Evolutionary conservation across 2,113 vertebrate species (phyloP).

Genomic region (Cyprinus carpio): DNA sequence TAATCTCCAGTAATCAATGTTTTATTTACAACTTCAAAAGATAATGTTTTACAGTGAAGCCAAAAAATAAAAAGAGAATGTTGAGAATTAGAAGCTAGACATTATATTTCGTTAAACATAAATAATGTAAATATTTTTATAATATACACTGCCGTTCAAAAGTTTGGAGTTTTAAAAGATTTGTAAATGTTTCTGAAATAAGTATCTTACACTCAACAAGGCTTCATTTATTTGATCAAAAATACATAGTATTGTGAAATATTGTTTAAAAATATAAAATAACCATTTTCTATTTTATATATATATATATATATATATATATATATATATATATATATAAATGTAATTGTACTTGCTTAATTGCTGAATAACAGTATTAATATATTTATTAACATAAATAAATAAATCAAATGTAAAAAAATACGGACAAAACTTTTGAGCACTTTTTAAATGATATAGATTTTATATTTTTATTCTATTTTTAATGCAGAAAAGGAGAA

Average conservation of each 20-base stretch:
- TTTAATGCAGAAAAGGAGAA: too few species aligned
- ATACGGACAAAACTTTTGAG: background rate
- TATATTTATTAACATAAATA: background rate
- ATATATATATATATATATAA: background rate
- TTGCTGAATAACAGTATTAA: background rate
- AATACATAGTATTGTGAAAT: background rate
- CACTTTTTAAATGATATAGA: background rate
- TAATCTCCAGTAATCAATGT: too few species aligned
- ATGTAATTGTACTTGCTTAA: background rate
- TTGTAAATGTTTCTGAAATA: background rate
- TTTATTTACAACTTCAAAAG: too few species aligned
- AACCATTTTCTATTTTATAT: background rate
- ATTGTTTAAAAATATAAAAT: background rate
- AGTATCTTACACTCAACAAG: background rate
- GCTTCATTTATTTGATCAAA: background rate
- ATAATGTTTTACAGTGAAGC: too few species aligned
- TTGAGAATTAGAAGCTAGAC: too few species aligned
- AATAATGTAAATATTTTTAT: background rate
- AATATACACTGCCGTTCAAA: too few species aligned
- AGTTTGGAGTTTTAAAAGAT: background rate
- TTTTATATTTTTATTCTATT: background rate
- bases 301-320: background rate
- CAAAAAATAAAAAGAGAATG: too few species aligned
- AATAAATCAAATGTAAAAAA: too few species aligned
- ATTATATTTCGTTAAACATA: background rate